Base-by-base conservation (phyloP, 2,888 invertebrate species). In the Thera obeliscata region DNA sequence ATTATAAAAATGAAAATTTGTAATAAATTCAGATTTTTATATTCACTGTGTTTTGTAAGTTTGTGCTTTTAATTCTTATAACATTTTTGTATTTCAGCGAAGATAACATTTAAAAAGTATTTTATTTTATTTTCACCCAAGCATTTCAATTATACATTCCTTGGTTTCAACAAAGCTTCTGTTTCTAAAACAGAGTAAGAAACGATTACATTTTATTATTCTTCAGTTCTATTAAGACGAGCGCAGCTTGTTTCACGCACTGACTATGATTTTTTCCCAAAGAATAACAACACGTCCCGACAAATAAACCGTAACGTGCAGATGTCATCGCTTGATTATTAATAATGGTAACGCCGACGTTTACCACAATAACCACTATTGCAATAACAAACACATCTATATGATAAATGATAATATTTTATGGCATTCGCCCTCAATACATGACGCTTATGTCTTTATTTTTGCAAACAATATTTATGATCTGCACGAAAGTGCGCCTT, bases 331-430 rank as follows among this genome's bases (percentile, higher is more conserved):
- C 80, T 79, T 78, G 81, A 85, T 86, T 86, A 87, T 89, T 88
- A 90, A 89, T 89, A 87, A 86, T 85, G 88, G 84, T 83, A 87
- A 87, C 90, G 88, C 89, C 90, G 87, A 87, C 90, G 85, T 89
- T 89, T 87, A 91, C 92, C 92, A 84, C 92, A 88, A 88, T 87
- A 86, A 90, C 90, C 88, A 79, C 86, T 83, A 83, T 82, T 81
- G 87, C 87, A 86, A 87, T 88, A 90, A 87, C 90, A 91, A 90
- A 91, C 90, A 90, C 87, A 86, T 86, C 86, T 80, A 81, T 77
- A 79, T 92, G 92, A 93, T 92, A 91, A 93, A 93, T 91, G 90
- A 89, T 89, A 83, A 87, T 88, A 88, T 89, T 92, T 92, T 90
- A 91, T 89, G 87, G 90, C 84, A 78, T 84, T 88, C 84, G 88